These are phyloP conservation scores for Aphelenchoides besseyi DNA, from an alignment of 1,140 invertebrate species.

Conservation along the genomic window DNA sequence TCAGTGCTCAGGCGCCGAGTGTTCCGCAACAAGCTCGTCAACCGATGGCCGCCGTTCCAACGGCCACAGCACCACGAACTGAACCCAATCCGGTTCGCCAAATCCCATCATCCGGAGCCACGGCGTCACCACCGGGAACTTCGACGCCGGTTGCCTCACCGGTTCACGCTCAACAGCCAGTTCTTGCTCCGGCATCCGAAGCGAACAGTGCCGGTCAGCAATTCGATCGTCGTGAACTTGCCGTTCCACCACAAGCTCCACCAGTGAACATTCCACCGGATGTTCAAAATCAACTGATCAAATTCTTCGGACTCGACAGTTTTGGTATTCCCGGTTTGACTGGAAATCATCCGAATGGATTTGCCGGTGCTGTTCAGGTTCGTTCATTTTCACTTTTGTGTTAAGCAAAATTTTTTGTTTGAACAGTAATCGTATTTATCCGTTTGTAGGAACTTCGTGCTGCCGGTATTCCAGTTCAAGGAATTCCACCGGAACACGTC, in stretches of 20 bases:
- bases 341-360: constrained; percentile 60
- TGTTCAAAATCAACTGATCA: constrained; percentile 62
- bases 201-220: constrained; percentile 18
- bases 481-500: constrained; percentile 53
- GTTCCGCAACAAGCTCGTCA: constrained; percentile 25
- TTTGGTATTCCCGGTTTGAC: constrained; percentile 61
- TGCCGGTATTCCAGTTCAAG: constrained; percentile 61
- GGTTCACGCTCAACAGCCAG: constrained; percentile 29
- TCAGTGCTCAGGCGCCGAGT: constrained; percentile 21
- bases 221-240: constrained; percentile 32
- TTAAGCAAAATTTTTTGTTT: constrained; percentile 19
- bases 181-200: constrained; percentile 9
- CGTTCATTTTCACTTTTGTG: neutral
- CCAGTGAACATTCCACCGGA: constrained; percentile 61
- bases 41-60: neutral
- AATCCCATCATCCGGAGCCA: neutral
- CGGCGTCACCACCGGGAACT: neutral
- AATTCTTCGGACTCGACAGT: constrained; percentile 61
- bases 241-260: constrained; percentile 48
- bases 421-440: constrained; percentile 8
- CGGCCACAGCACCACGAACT: neutral
- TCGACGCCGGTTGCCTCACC: neutral
- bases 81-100: neutral
- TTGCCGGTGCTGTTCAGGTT: constrained; percentile 60
- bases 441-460: constrained; percentile 54